Base-by-base conservation (phyloP, 2,888 invertebrate species). In the Hypomecis atomaria region DNA sequence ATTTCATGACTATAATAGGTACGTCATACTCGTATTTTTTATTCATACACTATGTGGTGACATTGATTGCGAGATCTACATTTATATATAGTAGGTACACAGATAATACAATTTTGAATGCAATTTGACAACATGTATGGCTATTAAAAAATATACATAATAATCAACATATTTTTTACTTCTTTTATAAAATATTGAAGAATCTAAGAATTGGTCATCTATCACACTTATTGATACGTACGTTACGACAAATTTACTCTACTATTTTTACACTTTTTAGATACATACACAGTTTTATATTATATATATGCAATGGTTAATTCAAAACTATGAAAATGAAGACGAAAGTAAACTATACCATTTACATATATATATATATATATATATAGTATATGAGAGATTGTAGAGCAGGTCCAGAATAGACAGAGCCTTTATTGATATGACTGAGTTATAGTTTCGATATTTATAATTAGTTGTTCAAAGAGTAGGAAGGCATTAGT, bases 221-320 rank as follows among this genome's bases (percentile, higher is more conserved):
- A 89, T 89, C 88, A 90, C 89, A 87, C 86, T 82, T 82, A 84
- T 85, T 89, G 86, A 87, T 85, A 86, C 82, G 80, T 83, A 70
- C 60, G 57, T 65, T 64, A 70, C 57, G 44, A 65, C 45, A 62
- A 62, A 44, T 36, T 56, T 23, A n/a, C 45, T 50, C 53, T 62
- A 64, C 58, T 49, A 56, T 62, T 37, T 52, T 50, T 33, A 50
- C 61, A 43, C 33, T 13, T 52, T 58, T 40, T 44, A n/a, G 9
- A 7, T 49, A 43, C 8, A 50, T 40, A n/a, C 47, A 53, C 6
- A 34, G n/a, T n/a, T 43, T 43, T 53, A 11, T 8, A 0, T 36
- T 36, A 54, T 54, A 43, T 36, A 36, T 49, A 34, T 43, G 40
- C 52, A 10, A 34, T 54, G 33, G 5, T 40, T 33, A 40, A 0